Percentiles rank a stretch among this genome's conserved stretches.
Evolutionary conservation across 2,888 invertebrate genomes (phyloP).

Genomic region (Plagiodera versicolora): DNA sequence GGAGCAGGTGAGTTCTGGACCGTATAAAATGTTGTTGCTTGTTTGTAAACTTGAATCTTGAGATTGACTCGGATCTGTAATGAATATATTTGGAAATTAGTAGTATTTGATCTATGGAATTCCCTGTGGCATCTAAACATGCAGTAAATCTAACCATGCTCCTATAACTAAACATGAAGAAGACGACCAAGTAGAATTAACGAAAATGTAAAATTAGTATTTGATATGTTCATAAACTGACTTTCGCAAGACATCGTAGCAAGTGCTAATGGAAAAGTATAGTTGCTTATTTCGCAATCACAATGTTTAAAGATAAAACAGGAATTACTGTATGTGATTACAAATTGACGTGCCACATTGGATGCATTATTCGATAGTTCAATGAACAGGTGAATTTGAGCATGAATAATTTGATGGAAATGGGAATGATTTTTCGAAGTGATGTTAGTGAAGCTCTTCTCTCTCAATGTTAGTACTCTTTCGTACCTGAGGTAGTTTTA

Average conservation of each 20-base stretch:
- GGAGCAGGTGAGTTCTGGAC: constrained; percentile 69
- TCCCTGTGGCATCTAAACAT: too few species aligned
- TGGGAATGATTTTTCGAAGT: neutral
- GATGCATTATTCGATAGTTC: neutral
- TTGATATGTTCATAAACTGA: too few species aligned
- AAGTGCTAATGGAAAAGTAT: too few species aligned
- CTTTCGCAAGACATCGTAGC: too few species aligned
- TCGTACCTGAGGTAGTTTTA: constrained; percentile 61
- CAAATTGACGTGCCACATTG: too few species aligned
- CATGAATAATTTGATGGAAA: neutral
- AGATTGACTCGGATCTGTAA: constrained; percentile 28
- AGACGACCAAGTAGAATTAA: neutral
- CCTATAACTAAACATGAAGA: neutral
- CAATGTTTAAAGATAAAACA: too few species aligned
- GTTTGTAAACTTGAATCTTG: constrained; percentile 16
- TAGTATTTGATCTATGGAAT: too few species aligned
- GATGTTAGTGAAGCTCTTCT: constrained; percentile 13
- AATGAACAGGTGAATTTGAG: neutral
- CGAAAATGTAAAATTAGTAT: neutral
- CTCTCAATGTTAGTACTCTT: constrained; percentile 42
- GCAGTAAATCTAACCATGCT: neutral
- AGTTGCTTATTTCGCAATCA: too few species aligned
- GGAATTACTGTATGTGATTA: too few species aligned
- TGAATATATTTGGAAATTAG: too few species aligned
- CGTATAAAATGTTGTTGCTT: constrained; percentile 60